These are phyloP conservation scores for Conger conger DNA, from an alignment of 2,113 vertebrate genomes.

Conservation along the genomic window DNA sequence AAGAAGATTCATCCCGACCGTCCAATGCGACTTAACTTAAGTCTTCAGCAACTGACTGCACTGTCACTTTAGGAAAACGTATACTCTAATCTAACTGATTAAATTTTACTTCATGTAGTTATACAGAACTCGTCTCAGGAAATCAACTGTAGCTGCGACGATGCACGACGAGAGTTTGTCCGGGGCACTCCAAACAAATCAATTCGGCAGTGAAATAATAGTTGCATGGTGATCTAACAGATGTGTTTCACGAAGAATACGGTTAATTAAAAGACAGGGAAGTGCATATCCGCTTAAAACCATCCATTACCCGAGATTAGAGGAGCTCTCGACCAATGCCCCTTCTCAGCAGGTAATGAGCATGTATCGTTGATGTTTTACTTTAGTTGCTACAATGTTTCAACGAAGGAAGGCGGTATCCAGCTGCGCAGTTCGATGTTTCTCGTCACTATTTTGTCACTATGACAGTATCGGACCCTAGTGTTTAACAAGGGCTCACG, in stretches of 20 bases:
- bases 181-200: neutral
- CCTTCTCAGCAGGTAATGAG: neutral
- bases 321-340: neutral
- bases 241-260: neutral
- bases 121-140: neutral
- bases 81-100: neutral
- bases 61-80: neutral
- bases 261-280: conserved; percentile 1
- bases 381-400: neutral
- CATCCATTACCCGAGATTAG: neutral
- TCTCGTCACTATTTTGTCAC: neutral
- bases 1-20: neutral
- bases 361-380: neutral
- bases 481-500: neutral
- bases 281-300: neutral
- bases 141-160: neutral
- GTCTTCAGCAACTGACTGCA: neutral
- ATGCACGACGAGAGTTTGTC: neutral
- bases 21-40: neutral
- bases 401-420: neutral
- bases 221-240: conserved; percentile 7
- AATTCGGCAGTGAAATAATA: neutral
- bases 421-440: neutral
- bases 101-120: neutral
- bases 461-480: conserved; percentile 2